phyloP scores from a whole-genome alignment of 2,797 vertebrate genomes.

The Cossypha niveicapilla region DNA sequence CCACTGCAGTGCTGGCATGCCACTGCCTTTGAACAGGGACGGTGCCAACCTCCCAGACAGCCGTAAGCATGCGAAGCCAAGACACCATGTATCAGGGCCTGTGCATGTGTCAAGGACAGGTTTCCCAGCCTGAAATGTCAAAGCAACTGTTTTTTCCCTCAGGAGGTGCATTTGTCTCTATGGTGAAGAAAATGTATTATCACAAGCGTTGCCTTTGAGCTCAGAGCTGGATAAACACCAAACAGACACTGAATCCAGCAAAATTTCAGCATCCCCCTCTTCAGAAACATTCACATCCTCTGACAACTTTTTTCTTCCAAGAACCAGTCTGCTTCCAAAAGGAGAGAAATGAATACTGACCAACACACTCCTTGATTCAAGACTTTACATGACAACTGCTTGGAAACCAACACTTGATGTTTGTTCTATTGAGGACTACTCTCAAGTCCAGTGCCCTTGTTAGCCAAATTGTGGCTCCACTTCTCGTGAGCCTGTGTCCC shows the following conservation, averaged over 20 bases:
- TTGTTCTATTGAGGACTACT: neutral
- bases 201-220: conserved; percentile 39
- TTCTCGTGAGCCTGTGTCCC: neutral
- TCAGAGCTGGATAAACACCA: conserved; percentile 49
- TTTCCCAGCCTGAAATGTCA: conserved; percentile 50
- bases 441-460: neutral
- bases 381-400: neutral
- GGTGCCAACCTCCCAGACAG: conserved; percentile 2
- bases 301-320: neutral
- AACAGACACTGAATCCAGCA: conserved; percentile 20
- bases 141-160: conserved; percentile 15
- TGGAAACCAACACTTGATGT: neutral
- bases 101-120: conserved; percentile 25
- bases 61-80: neutral
- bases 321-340: neutral
- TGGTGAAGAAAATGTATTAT: conserved; percentile 52
- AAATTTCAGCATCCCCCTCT: conserved; percentile 15
- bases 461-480: neutral
- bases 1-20: neutral
- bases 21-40: neutral
- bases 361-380: neutral
- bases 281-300: conserved; percentile 20
- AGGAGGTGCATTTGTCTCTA: conserved; percentile 52
- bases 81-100: neutral
- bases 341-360: neutral